These are phyloP conservation scores for Tetragonisca angustula DNA, from an alignment of 2,888 invertebrate genomes.

Conservation along the genomic window DNA sequence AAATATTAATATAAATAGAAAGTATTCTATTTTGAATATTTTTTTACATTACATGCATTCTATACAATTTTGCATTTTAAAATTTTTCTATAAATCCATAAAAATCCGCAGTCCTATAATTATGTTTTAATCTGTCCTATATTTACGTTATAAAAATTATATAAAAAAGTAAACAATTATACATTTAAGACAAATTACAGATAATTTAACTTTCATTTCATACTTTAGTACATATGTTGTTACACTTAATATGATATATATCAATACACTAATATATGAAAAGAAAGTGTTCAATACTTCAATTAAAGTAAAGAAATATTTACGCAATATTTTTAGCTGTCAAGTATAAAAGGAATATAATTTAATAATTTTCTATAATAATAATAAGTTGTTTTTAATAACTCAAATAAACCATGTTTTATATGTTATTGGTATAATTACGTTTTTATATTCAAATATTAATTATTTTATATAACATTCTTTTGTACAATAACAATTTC, in stretches of 20 bases:
- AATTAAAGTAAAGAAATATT: no score
- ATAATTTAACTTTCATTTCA: no score
- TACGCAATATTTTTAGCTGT: no score
- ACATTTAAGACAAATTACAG: constrained; percentile 4
- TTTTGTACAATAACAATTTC: constrained; percentile 19
- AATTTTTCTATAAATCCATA: no score
- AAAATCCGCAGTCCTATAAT: no score
- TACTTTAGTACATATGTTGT: no score
- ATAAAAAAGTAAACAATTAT: constrained; percentile 7
- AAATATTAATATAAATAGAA: no score
- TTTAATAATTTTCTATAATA: no score
- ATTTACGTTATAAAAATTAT: constrained; percentile 15
- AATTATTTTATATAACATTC: constrained; percentile 33
- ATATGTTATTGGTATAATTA: constrained; percentile 3
- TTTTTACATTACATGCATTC: no score
- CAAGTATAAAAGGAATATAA: not conserved
- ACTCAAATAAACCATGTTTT: constrained; percentile 11
- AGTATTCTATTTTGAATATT: no score
- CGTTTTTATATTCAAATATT: constrained; percentile 23
- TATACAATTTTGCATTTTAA: no score
- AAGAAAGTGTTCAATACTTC: not conserved
- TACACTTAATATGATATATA: not conserved
- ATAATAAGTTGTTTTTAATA: no score
- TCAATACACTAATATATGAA: not conserved
- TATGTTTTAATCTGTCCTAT: not conserved